Evolutionary conservation across 2,797 vertebrate species (phyloP).

Genomic region (Emys orbicularis): DNA sequence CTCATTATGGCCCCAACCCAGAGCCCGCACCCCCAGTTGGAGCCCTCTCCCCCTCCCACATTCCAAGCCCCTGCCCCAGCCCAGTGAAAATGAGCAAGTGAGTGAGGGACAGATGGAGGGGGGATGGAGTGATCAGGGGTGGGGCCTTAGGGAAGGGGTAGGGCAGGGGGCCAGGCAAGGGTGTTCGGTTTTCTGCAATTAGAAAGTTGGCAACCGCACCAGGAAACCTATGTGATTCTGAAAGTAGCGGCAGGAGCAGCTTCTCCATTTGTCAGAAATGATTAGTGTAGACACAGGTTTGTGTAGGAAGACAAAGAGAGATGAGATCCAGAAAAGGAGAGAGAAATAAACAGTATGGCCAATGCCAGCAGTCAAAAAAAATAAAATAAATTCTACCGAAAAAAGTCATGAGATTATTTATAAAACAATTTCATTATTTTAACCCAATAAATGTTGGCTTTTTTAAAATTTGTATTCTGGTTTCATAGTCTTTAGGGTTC

Average conservation of each 20-base stretch:
- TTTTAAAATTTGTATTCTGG: background rate
- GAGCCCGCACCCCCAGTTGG: no score
- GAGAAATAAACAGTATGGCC: background rate
- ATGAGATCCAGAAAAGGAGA: background rate
- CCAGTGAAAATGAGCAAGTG: no score
- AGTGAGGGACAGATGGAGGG: no score
- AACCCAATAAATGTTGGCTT: background rate
- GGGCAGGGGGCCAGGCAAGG: no score
- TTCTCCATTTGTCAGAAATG: background rate
- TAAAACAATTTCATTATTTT: background rate
- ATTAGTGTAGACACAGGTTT: background rate
- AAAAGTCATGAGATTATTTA: background rate
- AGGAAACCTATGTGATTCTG: background rate
- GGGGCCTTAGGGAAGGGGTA: no score
- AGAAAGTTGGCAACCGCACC: no score
- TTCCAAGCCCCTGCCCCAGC: no score
- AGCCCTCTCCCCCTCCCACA: no score
- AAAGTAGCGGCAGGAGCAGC: background rate
- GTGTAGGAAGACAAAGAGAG: background rate
- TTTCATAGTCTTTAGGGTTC: background rate
- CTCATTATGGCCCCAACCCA: no score
- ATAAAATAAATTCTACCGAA: no score
- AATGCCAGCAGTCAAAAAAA: background rate
- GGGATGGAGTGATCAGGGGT: no score
- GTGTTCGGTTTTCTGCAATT: no score